Base-by-base conservation (phyloP, 2,888 invertebrate species). In the Mechanitis mazaeus region DNA sequence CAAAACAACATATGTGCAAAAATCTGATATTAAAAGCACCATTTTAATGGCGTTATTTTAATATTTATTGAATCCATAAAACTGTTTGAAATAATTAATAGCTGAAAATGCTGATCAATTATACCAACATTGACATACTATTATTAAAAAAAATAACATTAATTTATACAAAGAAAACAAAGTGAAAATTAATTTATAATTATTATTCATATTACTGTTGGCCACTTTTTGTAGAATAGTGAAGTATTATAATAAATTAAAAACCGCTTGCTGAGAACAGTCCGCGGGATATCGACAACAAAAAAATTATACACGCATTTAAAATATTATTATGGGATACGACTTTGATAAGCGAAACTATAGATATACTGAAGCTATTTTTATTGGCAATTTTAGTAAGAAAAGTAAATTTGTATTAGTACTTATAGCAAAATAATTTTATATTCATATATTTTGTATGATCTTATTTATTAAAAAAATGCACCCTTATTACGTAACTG, bases 201-300 rank as follows among this genome's bases (percentile, higher is more conserved):
- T 66, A 77, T 77, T 75, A 75, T 79, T 75, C 75, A 77, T 79
- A 74, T 35, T 35, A 71, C 71, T 71, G 75, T 73, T 71, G 69
- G 67, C 66, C 64, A 64, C 66, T 78, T 79, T 80, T 81, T 77
- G 72, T 75, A 20, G 20, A 20, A 59, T 64, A 61, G 54, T 72
- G 73, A 77, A 68, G 72, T 72, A 75, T 71, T 76, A 75, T 71
- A 75, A 75, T 42, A 61, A 79, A 82, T 81, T 76, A 83, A 80
- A 82, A 77, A 59, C 64, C 56, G 61, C 60, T 66, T 70, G 71
- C 72, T 71, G 75, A 72, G 73, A 78, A 75, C 80, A 76, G 71
- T 69, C 72, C 73, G 68, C 65, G 69, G 75, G 63, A 65, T 65
- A 69, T 69, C 63, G 67, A 60, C 56, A 58, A 69, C 76, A 77